Evolutionary conservation across 2,113 vertebrate genomes (phyloP).

Genomic region (Phoenicopterus ruber): DNA sequence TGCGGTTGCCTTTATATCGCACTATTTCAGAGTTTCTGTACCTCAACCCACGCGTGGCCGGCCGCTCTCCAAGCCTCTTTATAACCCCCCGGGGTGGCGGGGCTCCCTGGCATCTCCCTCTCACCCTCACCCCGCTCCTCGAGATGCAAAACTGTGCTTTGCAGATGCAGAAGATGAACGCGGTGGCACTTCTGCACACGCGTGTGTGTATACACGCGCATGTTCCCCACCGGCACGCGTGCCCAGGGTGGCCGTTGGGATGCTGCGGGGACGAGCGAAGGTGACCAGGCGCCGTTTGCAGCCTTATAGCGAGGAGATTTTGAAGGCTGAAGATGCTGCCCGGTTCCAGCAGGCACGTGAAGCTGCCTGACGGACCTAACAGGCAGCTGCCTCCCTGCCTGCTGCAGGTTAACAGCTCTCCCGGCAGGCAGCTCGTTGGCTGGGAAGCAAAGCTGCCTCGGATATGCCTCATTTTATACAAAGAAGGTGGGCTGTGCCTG

Average conservation of each 20-base stretch:
- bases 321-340: not conserved
- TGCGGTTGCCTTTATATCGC: not conserved
- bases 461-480: not conserved
- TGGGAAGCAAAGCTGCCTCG: not conserved
- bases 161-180: rapidly evolving
- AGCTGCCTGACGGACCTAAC: not conserved
- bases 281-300: rapidly evolving
- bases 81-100: rapidly evolving
- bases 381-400: not conserved
- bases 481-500: conserved; percentile 44
- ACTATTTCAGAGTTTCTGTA: not conserved
- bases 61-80: not conserved
- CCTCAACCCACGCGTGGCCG: not conserved
- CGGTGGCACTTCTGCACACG: rapidly evolving
- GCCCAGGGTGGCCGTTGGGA: not conserved
- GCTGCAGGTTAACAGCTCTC: not conserved
- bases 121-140: not conserved
- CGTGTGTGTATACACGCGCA: rapidly evolving
- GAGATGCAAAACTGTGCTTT: not conserved
- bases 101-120: not conserved
- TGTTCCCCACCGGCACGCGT: rapidly evolving
- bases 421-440: not conserved
- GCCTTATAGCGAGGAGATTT: rapidly evolving
- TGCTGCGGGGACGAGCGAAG: rapidly evolving
- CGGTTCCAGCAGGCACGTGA: rapidly evolving